Base-by-base conservation (phyloP, 2,113 vertebrate species). In the Indicator indicator region DNA sequence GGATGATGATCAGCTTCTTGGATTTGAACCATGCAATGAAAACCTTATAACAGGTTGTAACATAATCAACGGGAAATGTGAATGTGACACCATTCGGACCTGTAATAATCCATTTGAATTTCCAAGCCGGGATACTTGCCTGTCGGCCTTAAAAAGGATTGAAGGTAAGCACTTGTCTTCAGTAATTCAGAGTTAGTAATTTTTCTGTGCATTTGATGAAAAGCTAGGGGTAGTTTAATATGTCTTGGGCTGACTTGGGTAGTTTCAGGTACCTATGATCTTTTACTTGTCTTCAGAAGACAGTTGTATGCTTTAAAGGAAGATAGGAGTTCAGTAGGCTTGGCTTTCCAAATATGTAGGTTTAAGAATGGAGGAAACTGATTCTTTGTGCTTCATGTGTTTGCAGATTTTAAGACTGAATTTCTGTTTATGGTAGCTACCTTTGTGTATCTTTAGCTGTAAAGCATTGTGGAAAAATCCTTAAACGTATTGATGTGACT, bases 21-120 rank as follows among this genome's bases (percentile, higher is more conserved):
- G 98, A 97, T 98, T 99, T 97, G 98, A 99, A 92, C 98, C 98
- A 0, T 99, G 99, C 98, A 99, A 99, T 89, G 98, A 99, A 97
- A 99, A 99, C 98, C 98, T 99, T 93, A 97, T 99, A 96, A 99
- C 98, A 36, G 99, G 99, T 96, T 99, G 99, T 98, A 99, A 99
- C 96, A 99, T 99, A 94, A 99, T 99, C 95, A 99, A 98, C 42
- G 99, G 98, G 94, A 98, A 98, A 84, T 99, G 99, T 1, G 98
- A 98, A 67, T 99, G 99, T 78, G 97, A 98, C 97, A 98, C 98
- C 94, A 98, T 99, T 96, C 98, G 98, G 94, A 98, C 98, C 96
- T 99, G 98, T 97, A 99, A 96, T 97, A 99, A 98, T 94, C 99
- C 99, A 4, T 99, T 99, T 85, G 98, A 99, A 92, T 99, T 99